phyloP scores from a whole-genome alignment of 2,113 vertebrate genomes.

The Chaetorhynchus papuensis region DNA sequence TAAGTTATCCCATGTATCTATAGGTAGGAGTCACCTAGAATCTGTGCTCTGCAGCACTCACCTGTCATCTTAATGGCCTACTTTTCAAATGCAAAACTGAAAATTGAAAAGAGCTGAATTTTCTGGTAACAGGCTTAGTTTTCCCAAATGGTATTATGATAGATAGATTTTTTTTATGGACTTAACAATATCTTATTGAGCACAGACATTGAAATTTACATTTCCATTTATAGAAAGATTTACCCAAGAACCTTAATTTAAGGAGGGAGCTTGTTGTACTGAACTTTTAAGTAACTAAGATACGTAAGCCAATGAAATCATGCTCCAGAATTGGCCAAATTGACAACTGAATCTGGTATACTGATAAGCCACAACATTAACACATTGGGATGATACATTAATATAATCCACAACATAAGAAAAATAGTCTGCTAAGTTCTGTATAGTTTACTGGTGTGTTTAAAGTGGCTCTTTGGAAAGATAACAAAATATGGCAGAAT shows the following conservation, averaged over 20 bases:
- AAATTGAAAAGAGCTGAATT: constrained; percentile 5
- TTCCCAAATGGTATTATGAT: background rate
- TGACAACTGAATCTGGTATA: background rate
- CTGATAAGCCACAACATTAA: background rate
- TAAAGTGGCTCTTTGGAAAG: background rate
- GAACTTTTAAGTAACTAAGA: background rate
- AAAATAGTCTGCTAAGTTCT: background rate
- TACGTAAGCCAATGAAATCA: background rate
- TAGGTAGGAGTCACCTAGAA: background rate
- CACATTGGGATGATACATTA: background rate
- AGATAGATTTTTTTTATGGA: background rate
- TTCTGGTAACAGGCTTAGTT: constrained; percentile 11
- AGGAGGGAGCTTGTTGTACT: background rate
- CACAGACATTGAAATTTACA: background rate
- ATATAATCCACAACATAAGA: background rate
- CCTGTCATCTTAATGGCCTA: constrained; percentile 22
- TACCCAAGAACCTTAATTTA: background rate
- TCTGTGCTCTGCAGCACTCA: background rate
- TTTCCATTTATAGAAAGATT: constrained; percentile 16
- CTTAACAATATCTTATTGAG: background rate
- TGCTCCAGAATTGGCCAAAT: background rate
- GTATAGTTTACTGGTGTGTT: background rate
- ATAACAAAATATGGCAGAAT: background rate
- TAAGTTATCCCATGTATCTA: background rate
- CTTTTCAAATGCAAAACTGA: constrained; percentile 21